Evolutionary conservation across 1,140 invertebrate species (phyloP), one percentile per base, ranked within the genome.

Genomic region (Hylaeus volcanicus): DNA sequence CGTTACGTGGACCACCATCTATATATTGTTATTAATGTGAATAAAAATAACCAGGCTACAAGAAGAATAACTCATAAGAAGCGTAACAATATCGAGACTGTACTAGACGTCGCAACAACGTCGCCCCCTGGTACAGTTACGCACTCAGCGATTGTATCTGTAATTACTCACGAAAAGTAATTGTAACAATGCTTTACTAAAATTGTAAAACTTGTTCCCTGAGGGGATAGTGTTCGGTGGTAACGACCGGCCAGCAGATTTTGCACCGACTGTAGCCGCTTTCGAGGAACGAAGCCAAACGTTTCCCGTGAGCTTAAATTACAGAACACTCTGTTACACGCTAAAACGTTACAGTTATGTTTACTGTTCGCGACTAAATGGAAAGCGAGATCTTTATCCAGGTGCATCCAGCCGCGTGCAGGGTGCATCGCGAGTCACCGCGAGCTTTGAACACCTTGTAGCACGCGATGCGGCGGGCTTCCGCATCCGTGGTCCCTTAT

Each of bases 341-440:
- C 8, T 68, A 51, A 68, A 68, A 68, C 15, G 65, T 68, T 68
- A 45, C 45, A 51, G 43, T 66, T 43, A 43, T 26, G 65, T 66
- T 66, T 51, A 51, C 43, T 26, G 65, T 66, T 66, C 15, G 45
- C 65, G 15, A 65, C 64, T 39, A 48, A 45, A 41, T 56, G 60
- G 55, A 72, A 74, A 45, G 51, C 60, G 61, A 56, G 63, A 79
- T 79, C 77, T 79, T 79, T 79, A 74, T 79, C 77, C 12, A 26
- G 39, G 63, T 73, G 63, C 77, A 74, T 72, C 53, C 51, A 66
- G 53, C 61, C 77, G 39, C 41, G 56, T 65, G 68, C 70, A 48
- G 43, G 45, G 45, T 68, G 65, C 65, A 68, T 68, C 45, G 45
- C 45, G 65, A 68, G 64, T 66, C 64, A 71, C 51, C 70, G 56